These are phyloP conservation scores for Heteractis magnifica DNA, from an alignment of 92 coral and sea anemone genomes.

Conservation along the genomic window DNA sequence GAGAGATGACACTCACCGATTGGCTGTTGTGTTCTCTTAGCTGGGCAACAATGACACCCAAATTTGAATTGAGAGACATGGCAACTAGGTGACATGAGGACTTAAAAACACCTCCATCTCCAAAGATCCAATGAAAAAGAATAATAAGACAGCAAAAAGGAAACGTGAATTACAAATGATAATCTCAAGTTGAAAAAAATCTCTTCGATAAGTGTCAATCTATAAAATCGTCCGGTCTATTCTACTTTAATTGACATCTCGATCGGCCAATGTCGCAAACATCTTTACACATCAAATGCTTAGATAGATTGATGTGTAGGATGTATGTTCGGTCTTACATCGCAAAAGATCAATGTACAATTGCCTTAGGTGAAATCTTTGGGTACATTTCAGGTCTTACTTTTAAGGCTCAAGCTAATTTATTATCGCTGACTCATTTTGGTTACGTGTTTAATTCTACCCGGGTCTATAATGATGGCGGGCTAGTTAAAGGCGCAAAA, in stretches of 20 bases:
- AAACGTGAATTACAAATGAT: neutral
- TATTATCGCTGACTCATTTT: neutral
- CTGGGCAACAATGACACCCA: neutral
- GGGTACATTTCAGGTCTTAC: neutral
- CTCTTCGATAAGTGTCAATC: neutral
- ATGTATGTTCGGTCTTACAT: neutral
- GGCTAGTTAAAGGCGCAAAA: neutral
- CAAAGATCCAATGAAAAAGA: neutral
- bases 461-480: neutral
- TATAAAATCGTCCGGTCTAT: neutral
- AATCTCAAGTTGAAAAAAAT: neutral
- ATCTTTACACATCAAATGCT: neutral
- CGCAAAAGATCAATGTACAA: neutral
- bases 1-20: neutral
- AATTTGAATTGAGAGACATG: neutral
- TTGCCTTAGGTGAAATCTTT: neutral
- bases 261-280: slow-evolving; percentile 1
- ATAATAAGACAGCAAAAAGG: neutral
- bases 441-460: neutral
- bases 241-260: neutral
- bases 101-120: neutral
- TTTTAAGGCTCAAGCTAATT: neutral
- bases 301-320: neutral
- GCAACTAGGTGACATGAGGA: neutral
- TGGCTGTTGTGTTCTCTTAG: neutral